Evolutionary conservation across 2,888 invertebrate genomes (phyloP), one percentile per base, ranked within the genome.

Genomic region (Ellobium chinense): DNA sequence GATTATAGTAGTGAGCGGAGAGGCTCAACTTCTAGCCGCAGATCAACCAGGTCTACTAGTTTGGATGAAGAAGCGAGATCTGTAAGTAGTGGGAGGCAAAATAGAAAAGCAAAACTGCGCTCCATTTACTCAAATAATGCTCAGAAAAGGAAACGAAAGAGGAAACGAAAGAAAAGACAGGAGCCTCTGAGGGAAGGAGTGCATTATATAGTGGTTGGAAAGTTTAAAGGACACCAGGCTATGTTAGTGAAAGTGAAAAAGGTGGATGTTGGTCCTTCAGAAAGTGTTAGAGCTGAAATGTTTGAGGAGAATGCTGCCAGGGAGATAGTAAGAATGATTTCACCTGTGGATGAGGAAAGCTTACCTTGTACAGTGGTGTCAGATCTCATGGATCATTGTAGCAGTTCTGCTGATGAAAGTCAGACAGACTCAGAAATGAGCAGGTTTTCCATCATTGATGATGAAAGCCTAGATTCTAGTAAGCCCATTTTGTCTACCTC

Each of bases 191-290:
- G 72, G 12, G 83, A 82, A 70, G 84, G 85, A 3, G 69, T 86
- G 18, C 88, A 90, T 82, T 90, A 88, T 73, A 87, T 90, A 78
- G 87, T 90, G 7, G 84, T 85, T 18, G 88, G 87, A 18, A 89
- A 86, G 78, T 90, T 90, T 76, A 89, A 88, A 85, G 90, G 90
- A 34, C 83, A 86, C 76, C 87, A 85, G 72, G 83, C 86, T 66
- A 89, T 91, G 89, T 80, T 85, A 68, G 89, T 90, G 27, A 85
- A 85, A n/a, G 70, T 90, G 9, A 78, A 86, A 36, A 88, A 85
- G 29, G 74, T 83, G 9, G 62, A 76, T 46, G 70, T 83, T 24
- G 27, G 1, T 9, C 54, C 73, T 27, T 36, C 39, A 37, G 72
- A 81, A 14, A 31, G 31, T 5, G 83, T 83, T n/a, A 75, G 37